phyloP scores from a whole-genome alignment of 2,888 invertebrate genomes.

The Drosophila quasianomalipes region DNA sequence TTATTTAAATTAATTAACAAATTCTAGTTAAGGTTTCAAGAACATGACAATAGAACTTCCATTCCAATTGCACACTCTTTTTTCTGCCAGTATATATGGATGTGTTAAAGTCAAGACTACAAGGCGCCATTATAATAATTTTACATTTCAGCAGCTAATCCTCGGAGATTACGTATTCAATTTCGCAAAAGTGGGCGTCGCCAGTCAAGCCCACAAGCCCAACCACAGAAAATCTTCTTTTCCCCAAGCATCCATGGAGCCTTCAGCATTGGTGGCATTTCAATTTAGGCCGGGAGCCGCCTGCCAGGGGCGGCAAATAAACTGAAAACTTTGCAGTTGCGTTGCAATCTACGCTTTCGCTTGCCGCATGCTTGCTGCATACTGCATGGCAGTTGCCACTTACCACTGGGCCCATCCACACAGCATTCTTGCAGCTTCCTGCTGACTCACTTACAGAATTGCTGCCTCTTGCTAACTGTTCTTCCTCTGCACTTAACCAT shows the following conservation, averaged over 20 bases:
- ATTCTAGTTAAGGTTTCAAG: neutral
- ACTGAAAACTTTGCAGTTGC: conserved; percentile 61
- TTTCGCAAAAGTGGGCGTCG: conserved; percentile 40
- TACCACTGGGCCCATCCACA: conserved; percentile 29
- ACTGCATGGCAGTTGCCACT: conserved; percentile 13
- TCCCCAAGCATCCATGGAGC: conserved; percentile 7
- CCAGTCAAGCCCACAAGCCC: neutral
- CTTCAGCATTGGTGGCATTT: conserved; percentile 30
- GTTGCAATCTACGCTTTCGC: conserved; percentile 32
- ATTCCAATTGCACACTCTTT: neutral
- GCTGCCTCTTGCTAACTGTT: conserved; percentile 36
- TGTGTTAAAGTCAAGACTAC: conserved; percentile 27
- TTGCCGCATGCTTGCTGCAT: conserved; percentile 1
- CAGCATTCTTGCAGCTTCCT: conserved; percentile 54
- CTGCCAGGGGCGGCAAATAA: conserved; percentile 38
- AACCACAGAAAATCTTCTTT: neutral
- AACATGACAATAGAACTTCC: neutral
- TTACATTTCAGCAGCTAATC: conserved; percentile 66
- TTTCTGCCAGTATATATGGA: neutral
- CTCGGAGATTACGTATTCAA: conserved; percentile 74
- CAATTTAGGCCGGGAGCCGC: conserved; percentile 60
- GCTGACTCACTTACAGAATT: conserved; percentile 58
- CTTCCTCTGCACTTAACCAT: conserved; percentile 58
- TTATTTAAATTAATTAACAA: neutral
- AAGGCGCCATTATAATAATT: conserved; percentile 57